phyloP scores from a whole-genome alignment of 2,797 vertebrate species.

The Eremophila alpestris region DNA sequence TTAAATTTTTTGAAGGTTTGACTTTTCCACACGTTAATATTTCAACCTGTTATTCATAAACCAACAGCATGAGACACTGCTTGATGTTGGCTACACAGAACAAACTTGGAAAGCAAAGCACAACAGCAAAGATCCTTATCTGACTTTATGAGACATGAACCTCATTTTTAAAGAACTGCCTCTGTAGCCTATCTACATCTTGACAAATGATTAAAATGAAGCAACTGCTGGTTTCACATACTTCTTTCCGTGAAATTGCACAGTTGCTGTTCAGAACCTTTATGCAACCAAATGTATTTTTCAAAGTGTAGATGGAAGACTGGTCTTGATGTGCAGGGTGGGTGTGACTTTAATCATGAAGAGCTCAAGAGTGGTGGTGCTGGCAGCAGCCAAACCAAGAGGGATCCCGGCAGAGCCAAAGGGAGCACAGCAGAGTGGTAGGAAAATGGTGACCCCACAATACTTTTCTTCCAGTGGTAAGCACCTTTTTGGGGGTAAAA shows the following conservation, averaged over 20 bases:
- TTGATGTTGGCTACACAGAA: not conserved
- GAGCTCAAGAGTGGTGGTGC: not conserved
- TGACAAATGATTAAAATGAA: not conserved
- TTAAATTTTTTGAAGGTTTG: not conserved
- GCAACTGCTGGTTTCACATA: not conserved
- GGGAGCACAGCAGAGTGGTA: fast-evolving
- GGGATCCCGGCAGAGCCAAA: fast-evolving
- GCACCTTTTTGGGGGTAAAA: not conserved
- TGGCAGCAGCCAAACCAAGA: fast-evolving
- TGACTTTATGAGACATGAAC: fast-evolving
- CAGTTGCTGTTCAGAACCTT: not conserved
- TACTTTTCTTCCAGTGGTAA: fast-evolving
- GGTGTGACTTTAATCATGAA: not conserved
- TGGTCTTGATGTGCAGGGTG: not conserved
- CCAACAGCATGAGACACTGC: not conserved
- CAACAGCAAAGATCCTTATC: not conserved
- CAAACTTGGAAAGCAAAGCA: not conserved
- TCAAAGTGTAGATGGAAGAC: not conserved
- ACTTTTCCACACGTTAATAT: not conserved
- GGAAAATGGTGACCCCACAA: no score
- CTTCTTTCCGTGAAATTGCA: not conserved
- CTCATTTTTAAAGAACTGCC: not conserved
- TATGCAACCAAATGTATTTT: not conserved
- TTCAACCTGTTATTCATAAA: not conserved
- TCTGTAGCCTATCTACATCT: not conserved